Conservation (phyloP, 2,888 invertebrate species). For the Malacosoma neustria region DNA sequence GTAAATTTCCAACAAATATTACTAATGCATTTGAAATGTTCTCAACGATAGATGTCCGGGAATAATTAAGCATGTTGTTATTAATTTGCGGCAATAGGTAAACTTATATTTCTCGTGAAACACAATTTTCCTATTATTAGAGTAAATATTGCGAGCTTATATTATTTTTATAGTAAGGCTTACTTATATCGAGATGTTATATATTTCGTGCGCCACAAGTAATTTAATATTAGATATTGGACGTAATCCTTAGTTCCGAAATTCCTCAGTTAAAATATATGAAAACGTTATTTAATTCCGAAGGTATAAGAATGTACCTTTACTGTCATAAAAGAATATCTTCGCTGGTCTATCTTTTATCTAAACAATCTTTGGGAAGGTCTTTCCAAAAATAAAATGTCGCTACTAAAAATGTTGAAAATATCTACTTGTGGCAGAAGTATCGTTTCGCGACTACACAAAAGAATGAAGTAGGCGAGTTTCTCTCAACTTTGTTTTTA, state of each 20-base stretch:
- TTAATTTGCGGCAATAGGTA: background rate
- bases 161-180: background rate
- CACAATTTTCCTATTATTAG: background rate
- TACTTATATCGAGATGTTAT: background rate
- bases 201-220: conserved; percentile 6
- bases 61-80: no score
- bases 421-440: conserved; percentile 9
- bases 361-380: conserved; percentile 1
- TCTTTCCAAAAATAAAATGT: background rate
- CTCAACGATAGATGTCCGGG: no score
- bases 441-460: conserved; percentile 2
- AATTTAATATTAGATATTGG: conserved; percentile 11
- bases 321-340: conserved; percentile 9
- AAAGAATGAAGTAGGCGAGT: conserved; percentile 11
- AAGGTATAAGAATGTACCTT: conserved; percentile 8
- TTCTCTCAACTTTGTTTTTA: conserved; percentile 9
- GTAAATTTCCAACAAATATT: no score
- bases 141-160: background rate
- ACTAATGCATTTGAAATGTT: no score
- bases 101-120: background rate
- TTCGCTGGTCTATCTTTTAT: conserved; percentile 5
- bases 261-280: conserved; percentile 9
- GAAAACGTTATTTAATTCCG: conserved; percentile 12
- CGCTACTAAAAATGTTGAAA: conserved; percentile 6
- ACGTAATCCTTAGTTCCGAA: conserved; percentile 8